Evolutionary conservation across 2,113 vertebrate species (phyloP), one percentile per base, ranked within the genome.

Genomic region (Eira barbara): DNA sequence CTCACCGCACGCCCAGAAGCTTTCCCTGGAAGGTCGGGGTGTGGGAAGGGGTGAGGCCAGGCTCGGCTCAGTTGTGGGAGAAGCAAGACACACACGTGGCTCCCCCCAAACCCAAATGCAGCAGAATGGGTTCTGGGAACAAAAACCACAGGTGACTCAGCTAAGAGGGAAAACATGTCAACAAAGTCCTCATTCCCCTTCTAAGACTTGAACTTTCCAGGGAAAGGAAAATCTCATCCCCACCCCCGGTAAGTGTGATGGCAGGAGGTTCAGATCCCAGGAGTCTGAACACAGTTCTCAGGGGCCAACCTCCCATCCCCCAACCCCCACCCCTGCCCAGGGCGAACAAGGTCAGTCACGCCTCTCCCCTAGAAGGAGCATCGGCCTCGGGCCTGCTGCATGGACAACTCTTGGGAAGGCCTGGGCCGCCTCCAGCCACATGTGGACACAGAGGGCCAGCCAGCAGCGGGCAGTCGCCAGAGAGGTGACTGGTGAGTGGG

Each of bases 141-240:
- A 2, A 57, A 98, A 97, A 97, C 96, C 95, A 93, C 84, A 91
- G 85, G 96, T 96, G 95, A 97, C 93, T 98, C 96, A 98, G 95
- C 52, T 11, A 10, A 11, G 42, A 6, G 61, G 63, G 87, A 23
- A 79, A 45, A 57, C 45, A 31, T 11, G n/a, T 84, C 67, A 49
- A n/a, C 55, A 34, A 27, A 78, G 45, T 3, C 52, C 57, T 55
- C 47, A 36, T 14, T 36, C 83, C 59, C 34, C 45, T 21, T 61
- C 49, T 20, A 31, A 63, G 34, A 71, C 81, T 36, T 63, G 65
- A 67, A 87, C 82, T 90, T 87, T 84, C 89, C 73, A 94, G 23
- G 89, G 82, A 90, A 57, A 85, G 73, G 55, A 79, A 39, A 18
- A 27, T 20, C 42, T 69, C 23, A 18, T 2, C 59, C 9, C 59